Evolutionary conservation across 1,140 invertebrate species (phyloP).

Genomic region (Telenomus remus): DNA sequence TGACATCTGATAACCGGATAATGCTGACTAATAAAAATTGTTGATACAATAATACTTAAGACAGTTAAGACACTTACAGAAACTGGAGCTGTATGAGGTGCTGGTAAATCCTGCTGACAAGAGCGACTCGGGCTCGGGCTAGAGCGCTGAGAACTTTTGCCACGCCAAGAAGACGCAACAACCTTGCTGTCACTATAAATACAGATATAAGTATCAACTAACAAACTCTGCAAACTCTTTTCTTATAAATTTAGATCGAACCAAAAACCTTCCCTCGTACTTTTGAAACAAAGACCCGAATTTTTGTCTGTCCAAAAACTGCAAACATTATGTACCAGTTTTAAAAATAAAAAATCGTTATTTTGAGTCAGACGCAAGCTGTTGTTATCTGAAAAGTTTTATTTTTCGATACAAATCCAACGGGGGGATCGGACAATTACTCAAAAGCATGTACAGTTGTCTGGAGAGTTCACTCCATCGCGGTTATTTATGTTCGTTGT

Average conservation of each 20-base stretch:
- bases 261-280: slow-evolving; percentile 14
- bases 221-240: slow-evolving; percentile 8
- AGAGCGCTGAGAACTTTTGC: slow-evolving; percentile 67
- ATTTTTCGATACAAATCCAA: slow-evolving; percentile 6
- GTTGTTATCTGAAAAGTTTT: background rate
- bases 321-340: too few relatives aligned
- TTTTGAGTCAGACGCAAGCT: background rate
- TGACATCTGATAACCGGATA: too few relatives aligned
- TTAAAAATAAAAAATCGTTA: too few relatives aligned
- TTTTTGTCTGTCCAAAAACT: background rate
- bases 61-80: slow-evolving; percentile 64
- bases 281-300: background rate
- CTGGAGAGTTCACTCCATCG: slow-evolving; percentile 15
- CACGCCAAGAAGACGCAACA: slow-evolving; percentile 62
- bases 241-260: slow-evolving; percentile 30
- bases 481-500: slow-evolving; percentile 38
- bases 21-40: too few relatives aligned
- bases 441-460: slow-evolving; percentile 24
- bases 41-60: slow-evolving; percentile 14
- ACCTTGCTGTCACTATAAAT: slow-evolving; percentile 60
- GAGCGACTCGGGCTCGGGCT: slow-evolving; percentile 67
- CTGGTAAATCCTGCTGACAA: slow-evolving; percentile 64
- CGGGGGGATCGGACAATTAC: slow-evolving; percentile 33
- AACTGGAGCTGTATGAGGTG: slow-evolving; percentile 69
- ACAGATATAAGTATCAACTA: slow-evolving; percentile 33